A percentile compares a stretch with the other conserved stretches of the same genome.
These are phyloP conservation scores for Lutraria lutraria DNA, from an alignment of 2,888 invertebrate genomes.

Conservation along the genomic window DNA sequence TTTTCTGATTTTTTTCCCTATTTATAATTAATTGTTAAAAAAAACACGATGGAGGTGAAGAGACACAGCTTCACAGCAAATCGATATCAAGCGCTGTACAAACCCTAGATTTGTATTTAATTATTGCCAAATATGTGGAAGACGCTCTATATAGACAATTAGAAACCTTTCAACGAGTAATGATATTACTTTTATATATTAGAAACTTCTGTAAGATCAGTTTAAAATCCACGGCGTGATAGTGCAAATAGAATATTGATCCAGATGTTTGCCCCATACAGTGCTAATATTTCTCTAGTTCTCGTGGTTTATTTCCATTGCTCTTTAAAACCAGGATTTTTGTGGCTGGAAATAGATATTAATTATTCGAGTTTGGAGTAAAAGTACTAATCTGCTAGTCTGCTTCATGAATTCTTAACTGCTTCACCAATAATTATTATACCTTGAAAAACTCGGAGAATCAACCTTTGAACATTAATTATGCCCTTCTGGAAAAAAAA, in stretches of 20 bases:
- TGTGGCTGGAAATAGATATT: constrained; percentile 1
- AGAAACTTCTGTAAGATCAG: neutral
- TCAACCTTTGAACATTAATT: neutral
- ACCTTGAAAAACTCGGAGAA: neutral
- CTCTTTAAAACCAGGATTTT: neutral
- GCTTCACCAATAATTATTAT: constrained; percentile 18
- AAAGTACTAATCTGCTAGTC: neutral
- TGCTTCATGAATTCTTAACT: constrained; percentile 4
- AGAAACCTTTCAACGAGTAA: neutral
- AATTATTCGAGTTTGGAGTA: neutral
- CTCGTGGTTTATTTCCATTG: neutral
- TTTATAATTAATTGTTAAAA: too few species aligned
- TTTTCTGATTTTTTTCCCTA: too few species aligned
- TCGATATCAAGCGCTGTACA: neutral
- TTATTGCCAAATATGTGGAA: neutral
- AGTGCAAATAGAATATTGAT: neutral
- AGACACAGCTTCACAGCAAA: neutral
- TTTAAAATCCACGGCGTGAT: neutral
- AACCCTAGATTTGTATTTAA: neutral
- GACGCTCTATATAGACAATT: neutral
- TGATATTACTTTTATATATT: neutral
- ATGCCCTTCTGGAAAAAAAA: neutral
- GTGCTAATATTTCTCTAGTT: neutral
- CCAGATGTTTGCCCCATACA: neutral
- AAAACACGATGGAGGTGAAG: too few species aligned